Base-by-base conservation (phyloP, 2,113 vertebrate genomes). In the Ciconia maguari region DNA sequence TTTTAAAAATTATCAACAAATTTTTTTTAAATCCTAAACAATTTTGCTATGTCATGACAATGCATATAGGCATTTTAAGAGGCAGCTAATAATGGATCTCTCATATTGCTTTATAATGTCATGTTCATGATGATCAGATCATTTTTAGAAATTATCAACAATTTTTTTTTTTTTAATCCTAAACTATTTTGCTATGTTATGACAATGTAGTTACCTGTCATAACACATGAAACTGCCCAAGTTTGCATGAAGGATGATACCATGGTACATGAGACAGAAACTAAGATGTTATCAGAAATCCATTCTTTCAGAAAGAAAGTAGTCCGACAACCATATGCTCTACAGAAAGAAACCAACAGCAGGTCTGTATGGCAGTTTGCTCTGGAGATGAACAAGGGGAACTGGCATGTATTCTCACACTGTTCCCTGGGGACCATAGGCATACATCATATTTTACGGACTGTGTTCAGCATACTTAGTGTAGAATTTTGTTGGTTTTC, bases 271-370 rank as follows among this genome's bases (percentile, higher is more conserved):
- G 4, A 61, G 25, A 70, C 11, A 90, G 32, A 92, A 84, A n/a
- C 4, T 42, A 25, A 30, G 11, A 34, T 16, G 15, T n/a, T 71
- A 62, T 12, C 52, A 83, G n/a, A 71, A 51, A 55, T 42, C 2
- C 1, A 7, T 48, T 82, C 54, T 49, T 64, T 22, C 12, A 17
- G 52, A 68, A 69, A 25, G 4, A 7, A 10, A 9, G 2, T 32
- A 22, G 12, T 49, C 25, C 2, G 5, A 41, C 11, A 66, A 24
- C 5, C 0, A 7, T 24, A 44, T 3, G 16, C 8, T 52, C 15
- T 18, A 49, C 7, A 54, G 25, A 51, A 84, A 36, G 34, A 34
- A n/a, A 22, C 9, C n/a, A 14, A 64, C 19, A 36, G 3, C 16
- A 36, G 5, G 5, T 34, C 7, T 34, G 5, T 30, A 46, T 10